Conservation (phyloP, 2,797 vertebrate species). For the Phylloscopus collybita region DNA sequence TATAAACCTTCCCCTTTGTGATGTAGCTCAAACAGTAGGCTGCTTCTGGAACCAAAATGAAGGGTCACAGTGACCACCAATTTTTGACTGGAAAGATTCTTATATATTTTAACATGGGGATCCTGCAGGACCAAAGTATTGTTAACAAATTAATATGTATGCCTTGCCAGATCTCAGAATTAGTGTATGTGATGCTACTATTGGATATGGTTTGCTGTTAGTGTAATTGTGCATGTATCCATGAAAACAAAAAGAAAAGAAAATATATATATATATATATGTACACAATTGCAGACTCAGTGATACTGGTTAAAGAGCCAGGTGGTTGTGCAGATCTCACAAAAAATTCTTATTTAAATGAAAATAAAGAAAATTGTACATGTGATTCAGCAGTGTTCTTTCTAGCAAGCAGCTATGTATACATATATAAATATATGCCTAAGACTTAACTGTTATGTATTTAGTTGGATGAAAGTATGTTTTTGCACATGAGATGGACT, state of each 20-base stretch:
- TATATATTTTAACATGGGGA: slow-evolving; percentile 10
- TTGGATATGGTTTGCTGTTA: slow-evolving; percentile 76
- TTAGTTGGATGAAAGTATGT: slow-evolving; percentile 77
- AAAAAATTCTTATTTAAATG: slow-evolving; percentile 50
- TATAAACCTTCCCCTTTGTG: slow-evolving; percentile 12
- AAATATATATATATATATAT: slow-evolving; percentile 74
- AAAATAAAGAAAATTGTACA: slow-evolving; percentile 39
- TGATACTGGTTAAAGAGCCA: slow-evolving; percentile 33
- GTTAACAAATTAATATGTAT: slow-evolving; percentile 71
- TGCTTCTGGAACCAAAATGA: slow-evolving; percentile 15
- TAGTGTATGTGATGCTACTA: slow-evolving; percentile 72
- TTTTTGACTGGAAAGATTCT: slow-evolving; percentile 34
- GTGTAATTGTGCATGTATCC: slow-evolving; percentile 78
- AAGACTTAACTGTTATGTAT: slow-evolving; percentile 75
- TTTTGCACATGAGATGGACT: slow-evolving; percentile 78
- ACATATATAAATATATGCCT: slow-evolving; percentile 81
- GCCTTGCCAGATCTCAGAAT: slow-evolving; percentile 74
- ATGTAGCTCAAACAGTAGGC: neutral
- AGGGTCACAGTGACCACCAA: neutral
- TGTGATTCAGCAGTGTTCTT: slow-evolving; percentile 28
- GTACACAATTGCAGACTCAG: slow-evolving; percentile 71
- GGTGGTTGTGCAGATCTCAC: neutral
- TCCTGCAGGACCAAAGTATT: slow-evolving; percentile 40
- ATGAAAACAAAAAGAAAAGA: neutral
- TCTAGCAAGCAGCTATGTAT: slow-evolving; percentile 67